Percentiles rank a stretch among this genome's conserved stretches.
These are phyloP conservation scores for Mizuhopecten yessoensis DNA, from an alignment of 1,140 invertebrate genomes.

Conservation along the genomic window DNA sequence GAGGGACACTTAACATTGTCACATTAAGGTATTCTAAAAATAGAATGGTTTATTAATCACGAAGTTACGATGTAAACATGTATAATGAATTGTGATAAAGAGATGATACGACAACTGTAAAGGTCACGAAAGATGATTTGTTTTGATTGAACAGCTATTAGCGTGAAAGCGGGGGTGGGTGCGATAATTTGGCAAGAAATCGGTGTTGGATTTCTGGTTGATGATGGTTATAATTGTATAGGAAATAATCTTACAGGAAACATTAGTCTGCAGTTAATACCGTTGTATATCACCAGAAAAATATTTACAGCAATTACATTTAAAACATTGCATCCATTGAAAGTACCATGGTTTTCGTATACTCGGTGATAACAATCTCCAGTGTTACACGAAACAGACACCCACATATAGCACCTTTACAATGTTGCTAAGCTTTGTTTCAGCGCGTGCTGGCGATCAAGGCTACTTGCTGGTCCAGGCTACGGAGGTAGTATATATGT, in stretches of 20 bases:
- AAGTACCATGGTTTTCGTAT: background rate
- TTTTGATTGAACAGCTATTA: background rate
- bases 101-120: background rate
- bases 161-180: background rate
- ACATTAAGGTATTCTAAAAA: background rate
- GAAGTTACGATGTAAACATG: background rate
- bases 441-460: too few species aligned
- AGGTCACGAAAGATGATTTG: slow-evolving; percentile 17
- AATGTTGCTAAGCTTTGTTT: too few species aligned
- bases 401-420: background rate
- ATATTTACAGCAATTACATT: background rate
- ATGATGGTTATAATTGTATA: background rate
- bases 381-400: background rate
- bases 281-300: background rate
- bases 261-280: background rate
- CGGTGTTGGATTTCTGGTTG: background rate
- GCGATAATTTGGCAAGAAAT: background rate
- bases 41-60: background rate
- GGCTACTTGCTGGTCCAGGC: too few species aligned
- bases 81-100: background rate
- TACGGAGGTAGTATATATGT: too few species aligned
- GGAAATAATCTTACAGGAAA: background rate
- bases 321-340: background rate
- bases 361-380: background rate
- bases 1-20: background rate